phyloP scores from a whole-genome alignment of 2,113 vertebrate species.

The Thryonomys swinderianus region DNA sequence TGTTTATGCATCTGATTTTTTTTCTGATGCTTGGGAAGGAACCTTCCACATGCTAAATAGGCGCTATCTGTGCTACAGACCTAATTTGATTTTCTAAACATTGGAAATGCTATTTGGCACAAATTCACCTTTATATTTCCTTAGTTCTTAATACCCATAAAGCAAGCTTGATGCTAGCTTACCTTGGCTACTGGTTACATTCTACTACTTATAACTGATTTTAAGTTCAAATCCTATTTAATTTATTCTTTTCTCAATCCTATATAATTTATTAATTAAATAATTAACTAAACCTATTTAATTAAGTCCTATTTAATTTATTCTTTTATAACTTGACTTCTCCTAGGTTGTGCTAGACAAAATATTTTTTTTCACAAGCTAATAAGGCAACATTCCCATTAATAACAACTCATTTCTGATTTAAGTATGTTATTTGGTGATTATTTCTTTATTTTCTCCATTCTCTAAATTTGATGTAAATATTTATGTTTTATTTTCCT shows the following conservation, averaged over 20 bases:
- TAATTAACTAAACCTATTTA: too few species aligned
- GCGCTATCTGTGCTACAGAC: background rate
- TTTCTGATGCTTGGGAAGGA: background rate
- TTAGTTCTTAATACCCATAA: slow-evolving; percentile 32
- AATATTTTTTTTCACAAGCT: slow-evolving; percentile 31
- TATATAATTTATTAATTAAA: too few species aligned
- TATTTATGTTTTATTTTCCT: slow-evolving; percentile 4
- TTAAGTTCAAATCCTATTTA: background rate
- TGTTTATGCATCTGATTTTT: background rate
- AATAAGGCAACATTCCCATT: slow-evolving; percentile 41
- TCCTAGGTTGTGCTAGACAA: background rate
- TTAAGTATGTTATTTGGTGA: too few species aligned
- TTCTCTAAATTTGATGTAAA: background rate
- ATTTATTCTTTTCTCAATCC: slow-evolving; percentile 1
- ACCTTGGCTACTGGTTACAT: slow-evolving; percentile 21
- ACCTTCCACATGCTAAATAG: background rate
- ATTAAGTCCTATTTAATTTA: background rate
- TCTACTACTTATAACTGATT: slow-evolving; percentile 14
- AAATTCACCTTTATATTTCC: background rate
- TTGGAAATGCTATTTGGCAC: background rate
- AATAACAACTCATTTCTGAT: background rate
- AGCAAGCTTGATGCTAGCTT: background rate
- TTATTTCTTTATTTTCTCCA: background rate
- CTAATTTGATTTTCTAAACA: slow-evolving; percentile 17
- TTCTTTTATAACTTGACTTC: background rate